phyloP scores from a whole-genome alignment of 2,797 vertebrate genomes.

The Perodicticus potto region DNA sequence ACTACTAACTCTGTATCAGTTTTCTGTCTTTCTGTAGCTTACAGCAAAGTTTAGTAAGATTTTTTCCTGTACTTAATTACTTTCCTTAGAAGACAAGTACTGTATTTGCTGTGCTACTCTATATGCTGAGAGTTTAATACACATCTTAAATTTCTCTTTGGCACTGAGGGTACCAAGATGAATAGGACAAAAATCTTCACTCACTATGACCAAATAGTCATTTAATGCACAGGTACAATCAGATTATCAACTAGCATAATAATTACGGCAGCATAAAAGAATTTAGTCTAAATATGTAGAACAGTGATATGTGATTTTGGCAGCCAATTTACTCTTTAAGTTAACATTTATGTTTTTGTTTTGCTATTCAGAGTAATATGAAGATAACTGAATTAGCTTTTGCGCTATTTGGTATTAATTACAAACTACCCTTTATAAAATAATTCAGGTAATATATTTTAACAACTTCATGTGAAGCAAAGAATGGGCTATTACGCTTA shows the following conservation, averaged over 20 bases:
- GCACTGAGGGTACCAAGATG: not conserved
- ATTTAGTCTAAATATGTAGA: slow-evolving; percentile 32
- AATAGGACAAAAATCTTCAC: not conserved
- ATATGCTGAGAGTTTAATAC: not conserved
- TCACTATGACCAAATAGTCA: not conserved
- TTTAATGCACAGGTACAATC: not conserved
- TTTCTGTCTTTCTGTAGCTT: slow-evolving; percentile 1
- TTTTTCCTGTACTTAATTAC: not conserved
- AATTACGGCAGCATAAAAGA: slow-evolving; percentile 8
- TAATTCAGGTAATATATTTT: slow-evolving; percentile 22
- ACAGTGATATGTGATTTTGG: slow-evolving; percentile 15
- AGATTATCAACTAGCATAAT: slow-evolving; percentile 41
- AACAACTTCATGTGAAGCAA: not conserved
- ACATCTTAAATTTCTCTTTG: not conserved
- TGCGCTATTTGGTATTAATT: not conserved
- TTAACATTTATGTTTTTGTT: slow-evolving; percentile 19
- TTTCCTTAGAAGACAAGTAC: slow-evolving; percentile 13
- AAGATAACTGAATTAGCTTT: not conserved
- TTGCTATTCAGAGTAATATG: slow-evolving; percentile 25
- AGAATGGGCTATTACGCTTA: not conserved
- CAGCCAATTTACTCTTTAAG: slow-evolving; percentile 44
- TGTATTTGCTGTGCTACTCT: not conserved
- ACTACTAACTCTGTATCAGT: not conserved
- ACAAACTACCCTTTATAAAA: slow-evolving; percentile 6
- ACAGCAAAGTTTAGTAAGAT: not conserved